Base-by-base conservation (phyloP, 2,797 vertebrate genomes). In the Morelia viridis region DNA sequence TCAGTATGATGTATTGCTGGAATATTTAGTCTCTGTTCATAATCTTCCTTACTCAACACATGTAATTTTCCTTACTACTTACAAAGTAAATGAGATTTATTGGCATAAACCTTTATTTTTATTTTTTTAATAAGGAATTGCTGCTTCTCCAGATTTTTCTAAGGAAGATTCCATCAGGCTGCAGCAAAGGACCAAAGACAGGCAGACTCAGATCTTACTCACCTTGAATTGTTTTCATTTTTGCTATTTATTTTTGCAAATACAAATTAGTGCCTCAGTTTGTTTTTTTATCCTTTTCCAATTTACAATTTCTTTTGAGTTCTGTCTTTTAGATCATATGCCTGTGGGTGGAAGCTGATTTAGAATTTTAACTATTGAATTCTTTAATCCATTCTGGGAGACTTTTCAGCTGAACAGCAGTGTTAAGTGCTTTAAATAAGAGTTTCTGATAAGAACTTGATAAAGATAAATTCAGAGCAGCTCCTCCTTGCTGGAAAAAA, bases 11-110 rank as follows among this genome's bases (percentile, higher is more conserved):
- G 90, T 26, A 92, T 76, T 71, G 94, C 83, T 89, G 68, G 85
- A 89, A 71, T 94, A 85, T 95, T 96, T 76, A 92, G 91, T 56
- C 17, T 92, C 88, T 93, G n/a, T 89, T 86, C 93, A 62, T 35
- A 85, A 86, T 92, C 93, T 94, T 31, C 24, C 26, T 58, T 19
- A 6, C 10, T 92, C 83, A 65, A 7, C 89, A 57, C 19, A 41
- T 93, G 58, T 31, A 86, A 86, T 92, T 93, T 94, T 31, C 24
- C 31, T 58, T 24, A 6, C 12, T 90, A 65, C 83, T 8, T 90
- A 57, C 80, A 80, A 65, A 94, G 53, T 41, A 92, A 19, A 90
- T 85, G 90, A 89, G 65, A 41, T 91, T 94, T 87, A 89, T 61
- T 91, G 91, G n/a, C 35, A 60, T 60, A 31, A 80, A 4, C 58